phyloP scores from a whole-genome alignment of 1,140 invertebrate genomes.

The Cotesia glomerata region DNA sequence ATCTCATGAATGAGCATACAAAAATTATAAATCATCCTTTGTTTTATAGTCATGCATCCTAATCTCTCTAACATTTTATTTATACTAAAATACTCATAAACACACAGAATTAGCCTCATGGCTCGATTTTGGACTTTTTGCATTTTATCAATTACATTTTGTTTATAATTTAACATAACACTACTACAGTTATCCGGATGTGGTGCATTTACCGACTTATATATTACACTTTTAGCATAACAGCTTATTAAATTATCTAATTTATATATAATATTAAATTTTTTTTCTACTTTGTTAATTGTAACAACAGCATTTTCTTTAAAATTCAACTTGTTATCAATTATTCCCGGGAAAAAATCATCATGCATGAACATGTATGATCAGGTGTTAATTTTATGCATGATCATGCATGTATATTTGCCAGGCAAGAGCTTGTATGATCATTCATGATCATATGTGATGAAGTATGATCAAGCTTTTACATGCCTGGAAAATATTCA shows the following conservation, averaged over 20 bases:
- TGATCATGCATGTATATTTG: too few species aligned
- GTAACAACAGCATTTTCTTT: not conserved
- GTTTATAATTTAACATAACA: slow-evolving; percentile 15
- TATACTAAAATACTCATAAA: not conserved
- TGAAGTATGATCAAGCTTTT: too few species aligned
- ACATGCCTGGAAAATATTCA: too few species aligned
- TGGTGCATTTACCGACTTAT: slow-evolving; percentile 19
- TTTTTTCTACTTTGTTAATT: slow-evolving; percentile 24
- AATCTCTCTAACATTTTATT: slow-evolving; percentile 12
- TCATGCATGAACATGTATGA: too few species aligned
- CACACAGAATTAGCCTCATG: slow-evolving; percentile 19
- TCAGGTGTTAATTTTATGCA: too few species aligned
- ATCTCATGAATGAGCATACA: too few species aligned
- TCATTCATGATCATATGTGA: too few species aligned
- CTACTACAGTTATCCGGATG: slow-evolving; percentile 23
- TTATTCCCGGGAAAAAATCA: too few species aligned
- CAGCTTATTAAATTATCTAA: not conserved
- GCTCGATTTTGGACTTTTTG: slow-evolving; percentile 19
- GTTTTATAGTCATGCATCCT: not conserved
- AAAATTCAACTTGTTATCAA: slow-evolving; percentile 14
- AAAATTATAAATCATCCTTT: slow-evolving; percentile 17
- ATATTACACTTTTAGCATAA: slow-evolving; percentile 13
- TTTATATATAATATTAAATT: slow-evolving; percentile 5
- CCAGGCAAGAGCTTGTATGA: too few species aligned
- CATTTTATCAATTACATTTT: slow-evolving; percentile 11